Percentiles rank a stretch among this genome's conserved stretches.
Conservation (phyloP, 2,797 vertebrate species). For the Hippopotamyrus pictus region DNA sequence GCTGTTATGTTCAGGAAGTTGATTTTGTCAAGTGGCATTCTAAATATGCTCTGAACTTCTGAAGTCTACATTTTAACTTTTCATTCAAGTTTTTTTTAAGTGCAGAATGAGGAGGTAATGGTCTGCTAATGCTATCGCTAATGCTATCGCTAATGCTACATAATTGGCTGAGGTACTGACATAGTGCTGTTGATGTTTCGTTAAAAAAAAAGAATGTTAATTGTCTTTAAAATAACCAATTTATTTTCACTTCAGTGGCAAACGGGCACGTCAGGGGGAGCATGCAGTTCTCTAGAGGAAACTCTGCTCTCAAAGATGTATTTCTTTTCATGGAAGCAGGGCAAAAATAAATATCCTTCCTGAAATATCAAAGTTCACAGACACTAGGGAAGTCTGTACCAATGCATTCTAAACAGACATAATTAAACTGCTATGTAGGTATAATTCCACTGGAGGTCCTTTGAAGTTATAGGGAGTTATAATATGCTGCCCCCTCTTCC, state of each 20-base stretch:
- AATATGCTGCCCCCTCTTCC: neutral
- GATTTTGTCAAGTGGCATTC: neutral
- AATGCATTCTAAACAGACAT: neutral
- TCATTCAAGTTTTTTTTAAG: neutral
- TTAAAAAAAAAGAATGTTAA: conserved; percentile 17
- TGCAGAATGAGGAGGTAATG: conserved; percentile 13
- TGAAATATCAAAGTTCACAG: conserved; percentile 3
- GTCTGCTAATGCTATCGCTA: neutral
- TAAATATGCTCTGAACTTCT: neutral
- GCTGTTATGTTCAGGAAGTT: neutral
- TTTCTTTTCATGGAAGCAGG: conserved; percentile 7
- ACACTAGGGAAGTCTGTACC: neutral
- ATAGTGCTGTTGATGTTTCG: conserved; percentile 9
- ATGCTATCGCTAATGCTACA: neutral
- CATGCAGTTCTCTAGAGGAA: neutral
- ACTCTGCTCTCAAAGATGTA: conserved; percentile 10
- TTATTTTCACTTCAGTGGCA: neutral
- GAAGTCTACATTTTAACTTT: conserved; percentile 5
- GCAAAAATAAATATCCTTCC: conserved; percentile 6
- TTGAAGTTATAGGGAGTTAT: neutral
- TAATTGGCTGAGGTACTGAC: conserved; percentile 20
- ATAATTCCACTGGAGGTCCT: neutral
- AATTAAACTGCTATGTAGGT: neutral
- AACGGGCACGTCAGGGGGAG: neutral
- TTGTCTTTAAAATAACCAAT: conserved; percentile 23